Conservation (phyloP, 1,140 invertebrate species). For the Geopemphigus sp. region DNA sequence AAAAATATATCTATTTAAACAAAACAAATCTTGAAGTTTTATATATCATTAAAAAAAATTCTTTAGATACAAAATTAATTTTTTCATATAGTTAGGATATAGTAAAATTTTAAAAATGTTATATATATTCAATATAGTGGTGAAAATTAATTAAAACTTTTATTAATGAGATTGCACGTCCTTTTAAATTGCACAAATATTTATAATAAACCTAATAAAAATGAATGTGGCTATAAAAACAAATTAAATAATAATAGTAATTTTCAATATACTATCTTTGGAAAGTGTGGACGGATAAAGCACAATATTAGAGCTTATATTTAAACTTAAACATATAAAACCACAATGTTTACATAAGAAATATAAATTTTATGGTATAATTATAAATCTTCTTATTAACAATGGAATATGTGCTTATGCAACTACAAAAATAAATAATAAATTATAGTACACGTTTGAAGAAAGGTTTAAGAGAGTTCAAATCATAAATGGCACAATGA, state of each 20-base stretch:
- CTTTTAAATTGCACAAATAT: constrained; percentile 23
- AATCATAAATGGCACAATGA: constrained; percentile 44
- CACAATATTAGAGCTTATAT: neutral
- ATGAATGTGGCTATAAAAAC: too few relatives aligned
- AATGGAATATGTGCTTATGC: too few relatives aligned
- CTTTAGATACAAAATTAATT: neutral
- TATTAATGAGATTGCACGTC: neutral
- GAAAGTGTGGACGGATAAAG: constrained; percentile 17
- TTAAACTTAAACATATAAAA: neutral
- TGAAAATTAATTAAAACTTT: too few relatives aligned
- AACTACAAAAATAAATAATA: constrained; percentile 36
- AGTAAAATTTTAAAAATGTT: neutral
- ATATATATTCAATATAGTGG: neutral
- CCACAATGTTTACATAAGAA: neutral
- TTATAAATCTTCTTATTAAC: neutral
- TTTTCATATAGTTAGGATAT: neutral
- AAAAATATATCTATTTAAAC: neutral
- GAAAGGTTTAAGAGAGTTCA: neutral
- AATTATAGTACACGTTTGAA: constrained; percentile 4
- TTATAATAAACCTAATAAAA: neutral
- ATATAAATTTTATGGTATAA: neutral
- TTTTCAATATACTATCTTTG: constrained; percentile 13
- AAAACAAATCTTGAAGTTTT: neutral
- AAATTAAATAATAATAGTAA: neutral
- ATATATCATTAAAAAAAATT: neutral